These are phyloP conservation scores for Sylvilagus floridanus DNA, from an alignment of 2,797 vertebrate species.

Conservation along the genomic window DNA sequence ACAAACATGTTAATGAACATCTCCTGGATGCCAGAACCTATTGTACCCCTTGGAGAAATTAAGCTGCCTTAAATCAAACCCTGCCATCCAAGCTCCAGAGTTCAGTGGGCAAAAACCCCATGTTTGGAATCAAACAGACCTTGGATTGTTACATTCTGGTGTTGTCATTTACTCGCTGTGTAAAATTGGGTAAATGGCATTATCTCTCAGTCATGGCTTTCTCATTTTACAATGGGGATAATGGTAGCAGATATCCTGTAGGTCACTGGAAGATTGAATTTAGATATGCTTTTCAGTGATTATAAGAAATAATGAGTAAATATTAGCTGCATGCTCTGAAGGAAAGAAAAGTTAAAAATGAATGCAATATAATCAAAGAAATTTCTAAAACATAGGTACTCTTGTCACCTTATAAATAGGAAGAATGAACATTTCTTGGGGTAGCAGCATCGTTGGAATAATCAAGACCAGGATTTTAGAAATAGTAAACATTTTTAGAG, in stretches of 20 bases:
- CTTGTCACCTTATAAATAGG: neutral
- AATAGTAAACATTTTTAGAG: neutral
- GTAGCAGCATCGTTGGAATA: neutral
- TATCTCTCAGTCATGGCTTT: neutral
- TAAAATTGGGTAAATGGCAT: neutral
- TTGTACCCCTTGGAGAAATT: neutral
- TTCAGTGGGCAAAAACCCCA: neutral
- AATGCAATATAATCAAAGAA: neutral
- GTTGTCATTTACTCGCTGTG: neutral
- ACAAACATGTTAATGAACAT: neutral
- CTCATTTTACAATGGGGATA: neutral
- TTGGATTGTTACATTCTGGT: neutral
- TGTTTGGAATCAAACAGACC: neutral
- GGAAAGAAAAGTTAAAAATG: neutral
- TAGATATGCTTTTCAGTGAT: conserved; percentile 4
- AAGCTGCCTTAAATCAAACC: neutral
- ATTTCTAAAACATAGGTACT: neutral
- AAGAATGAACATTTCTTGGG: neutral
- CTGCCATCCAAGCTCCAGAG: neutral
- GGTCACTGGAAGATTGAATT: conserved; percentile 8
- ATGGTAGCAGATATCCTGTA: neutral
- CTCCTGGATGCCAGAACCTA: neutral
- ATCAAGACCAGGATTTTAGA: conserved; percentile 10
- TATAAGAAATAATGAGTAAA: neutral
- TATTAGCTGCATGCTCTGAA: neutral